Percentiles rank a stretch among this genome's conserved stretches.
phyloP scores from a whole-genome alignment of 2,113 vertebrate species.

The Peucedramus taeniatus region DNA sequence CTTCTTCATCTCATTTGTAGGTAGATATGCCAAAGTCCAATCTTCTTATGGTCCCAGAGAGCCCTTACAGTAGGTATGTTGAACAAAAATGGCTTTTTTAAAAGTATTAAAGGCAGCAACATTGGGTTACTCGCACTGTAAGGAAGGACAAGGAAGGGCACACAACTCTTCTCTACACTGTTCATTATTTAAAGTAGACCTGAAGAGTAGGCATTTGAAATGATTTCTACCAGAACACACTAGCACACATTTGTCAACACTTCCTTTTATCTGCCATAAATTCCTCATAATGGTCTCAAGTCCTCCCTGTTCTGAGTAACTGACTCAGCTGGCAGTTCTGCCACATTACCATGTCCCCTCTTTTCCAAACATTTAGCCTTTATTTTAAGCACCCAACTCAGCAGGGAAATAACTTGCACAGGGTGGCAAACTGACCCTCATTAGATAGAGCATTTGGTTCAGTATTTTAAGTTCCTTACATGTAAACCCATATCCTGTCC shows the following conservation, averaged over 20 bases:
- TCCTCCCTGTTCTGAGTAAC: neutral
- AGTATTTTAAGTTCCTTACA: neutral
- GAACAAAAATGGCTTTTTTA: neutral
- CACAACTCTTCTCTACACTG: accelerated
- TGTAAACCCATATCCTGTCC: neutral
- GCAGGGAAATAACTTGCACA: neutral
- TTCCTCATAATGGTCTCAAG: neutral
- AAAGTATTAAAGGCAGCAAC: neutral
- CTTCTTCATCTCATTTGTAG: neutral
- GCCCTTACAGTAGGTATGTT: neutral
- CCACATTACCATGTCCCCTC: neutral
- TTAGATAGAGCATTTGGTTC: neutral
- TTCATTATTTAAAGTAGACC: neutral
- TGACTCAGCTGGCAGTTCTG: neutral
- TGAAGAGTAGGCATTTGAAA: neutral
- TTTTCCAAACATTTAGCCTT: neutral
- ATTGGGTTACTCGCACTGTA: neutral
- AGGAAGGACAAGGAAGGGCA: neutral
- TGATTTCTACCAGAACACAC: neutral
- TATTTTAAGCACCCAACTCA: neutral
- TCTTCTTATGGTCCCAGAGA: neutral
- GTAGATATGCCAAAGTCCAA: neutral
- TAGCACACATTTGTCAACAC: neutral
- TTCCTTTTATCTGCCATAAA: neutral
- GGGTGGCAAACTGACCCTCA: neutral